Evolutionary conservation across 2,113 vertebrate species (phyloP).

Genomic region (Anser brachyrhynchus): DNA sequence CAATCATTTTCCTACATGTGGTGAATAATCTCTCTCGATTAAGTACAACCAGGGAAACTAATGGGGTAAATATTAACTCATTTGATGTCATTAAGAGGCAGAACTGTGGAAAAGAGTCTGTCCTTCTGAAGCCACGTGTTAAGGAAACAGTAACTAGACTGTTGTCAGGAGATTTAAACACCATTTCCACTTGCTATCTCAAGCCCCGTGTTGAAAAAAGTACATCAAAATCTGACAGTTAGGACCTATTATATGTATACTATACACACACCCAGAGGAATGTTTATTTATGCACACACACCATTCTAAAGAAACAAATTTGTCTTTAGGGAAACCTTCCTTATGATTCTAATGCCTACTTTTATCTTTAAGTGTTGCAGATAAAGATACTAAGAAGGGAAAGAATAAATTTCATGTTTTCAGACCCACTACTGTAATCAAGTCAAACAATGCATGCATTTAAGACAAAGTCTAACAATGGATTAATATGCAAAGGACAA

Average conservation of each 20-base stretch:
- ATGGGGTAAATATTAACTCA: not conserved
- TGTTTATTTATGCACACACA: too few relatives aligned
- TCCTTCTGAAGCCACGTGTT: not conserved
- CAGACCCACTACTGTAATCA: not conserved
- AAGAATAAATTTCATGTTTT: not conserved
- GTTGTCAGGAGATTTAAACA: not conserved
- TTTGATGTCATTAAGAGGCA: not conserved
- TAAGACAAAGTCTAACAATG: conserved; percentile 12
- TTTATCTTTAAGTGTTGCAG: not conserved
- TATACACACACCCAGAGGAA: not conserved
- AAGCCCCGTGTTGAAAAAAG: not conserved
- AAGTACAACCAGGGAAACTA: not conserved
- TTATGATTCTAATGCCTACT: not conserved
- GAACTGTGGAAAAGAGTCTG: not conserved
- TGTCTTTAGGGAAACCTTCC: not conserved
- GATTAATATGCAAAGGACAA: conserved; percentile 15
- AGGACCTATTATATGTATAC: too few relatives aligned
- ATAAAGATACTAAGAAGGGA: rapidly evolving
- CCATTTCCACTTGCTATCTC: not conserved
- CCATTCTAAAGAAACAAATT: not conserved
- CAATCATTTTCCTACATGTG: not conserved
- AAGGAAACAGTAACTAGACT: not conserved
- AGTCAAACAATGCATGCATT: not conserved
- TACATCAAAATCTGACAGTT: not conserved
- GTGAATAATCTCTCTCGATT: not conserved